Evolutionary conservation across 2,113 vertebrate genomes (phyloP).

Genomic region (Sus scrofa): DNA sequence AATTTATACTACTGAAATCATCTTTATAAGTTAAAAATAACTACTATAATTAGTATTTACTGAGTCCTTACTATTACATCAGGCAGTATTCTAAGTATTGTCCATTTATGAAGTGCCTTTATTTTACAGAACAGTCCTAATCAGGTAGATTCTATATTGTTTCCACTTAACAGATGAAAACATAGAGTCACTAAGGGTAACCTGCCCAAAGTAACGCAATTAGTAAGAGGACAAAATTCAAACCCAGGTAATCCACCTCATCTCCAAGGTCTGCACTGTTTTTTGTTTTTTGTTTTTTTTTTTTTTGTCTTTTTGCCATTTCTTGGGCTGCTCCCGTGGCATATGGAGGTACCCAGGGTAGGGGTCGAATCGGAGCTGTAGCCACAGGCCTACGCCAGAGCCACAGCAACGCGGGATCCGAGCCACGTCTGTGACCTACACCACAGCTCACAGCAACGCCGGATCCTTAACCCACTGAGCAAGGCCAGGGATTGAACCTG

Average conservation of each 20-base stretch:
- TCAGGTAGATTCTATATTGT: neutral
- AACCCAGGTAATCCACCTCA: neutral
- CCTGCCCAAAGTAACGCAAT: neutral
- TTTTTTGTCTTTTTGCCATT: too few species aligned
- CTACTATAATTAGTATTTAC: neutral
- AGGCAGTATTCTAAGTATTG: neutral
- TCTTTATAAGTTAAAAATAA: neutral
- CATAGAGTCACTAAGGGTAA: conserved; percentile 1
- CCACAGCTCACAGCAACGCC: too few species aligned
- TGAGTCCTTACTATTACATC: neutral
- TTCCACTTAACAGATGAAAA: neutral
- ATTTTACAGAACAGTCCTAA: neutral
- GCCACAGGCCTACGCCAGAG: too few species aligned
- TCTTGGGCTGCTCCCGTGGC: too few species aligned
- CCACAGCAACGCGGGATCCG: too few species aligned
- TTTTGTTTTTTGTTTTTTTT: too few species aligned
- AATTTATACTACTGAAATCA: neutral
- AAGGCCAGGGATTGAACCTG: too few species aligned
- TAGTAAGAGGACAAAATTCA: neutral
- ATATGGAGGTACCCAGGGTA: too few species aligned
- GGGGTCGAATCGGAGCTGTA: too few species aligned
- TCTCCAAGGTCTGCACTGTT: neutral
- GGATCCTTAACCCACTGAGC: too few species aligned
- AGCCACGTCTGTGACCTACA: too few species aligned
- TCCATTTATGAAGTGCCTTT: neutral